Evolutionary conservation across 2,797 vertebrate species (phyloP).

Genomic region (Coccyzus lansbergi): DNA sequence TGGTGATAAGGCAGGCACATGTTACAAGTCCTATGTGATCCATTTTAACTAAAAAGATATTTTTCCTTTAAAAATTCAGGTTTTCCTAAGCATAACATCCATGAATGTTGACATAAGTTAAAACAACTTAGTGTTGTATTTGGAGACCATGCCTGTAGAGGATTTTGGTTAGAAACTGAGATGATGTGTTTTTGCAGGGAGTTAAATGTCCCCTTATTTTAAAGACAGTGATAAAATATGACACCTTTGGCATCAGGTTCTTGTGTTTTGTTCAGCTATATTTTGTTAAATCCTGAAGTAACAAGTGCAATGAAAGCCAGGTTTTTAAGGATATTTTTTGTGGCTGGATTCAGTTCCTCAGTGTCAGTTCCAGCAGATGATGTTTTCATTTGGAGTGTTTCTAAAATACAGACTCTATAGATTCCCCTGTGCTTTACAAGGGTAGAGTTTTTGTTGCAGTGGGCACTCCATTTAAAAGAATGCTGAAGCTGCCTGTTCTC

Average conservation of each 20-base stretch:
- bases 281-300: background rate
- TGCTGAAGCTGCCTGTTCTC: background rate
- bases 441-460: background rate
- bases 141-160: background rate
- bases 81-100: background rate
- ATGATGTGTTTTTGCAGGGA: background rate
- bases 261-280: rapidly evolving
- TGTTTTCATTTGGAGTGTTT: background rate
- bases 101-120: background rate
- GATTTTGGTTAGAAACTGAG: background rate
- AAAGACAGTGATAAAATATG: background rate
- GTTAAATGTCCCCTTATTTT: background rate
- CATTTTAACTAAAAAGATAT: background rate
- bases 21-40: background rate
- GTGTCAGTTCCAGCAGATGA: background rate
- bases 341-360: background rate
- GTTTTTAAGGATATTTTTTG: background rate
- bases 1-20: background rate
- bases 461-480: background rate
- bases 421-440: background rate
- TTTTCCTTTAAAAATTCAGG: background rate
- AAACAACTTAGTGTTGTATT: background rate
- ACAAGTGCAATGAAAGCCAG: background rate
- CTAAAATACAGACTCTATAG: rapidly evolving
- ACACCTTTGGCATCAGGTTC: background rate